Evolutionary conservation across 2,888 invertebrate genomes (phyloP).

Genomic region (Caenorhabditis parvicauda): DNA sequence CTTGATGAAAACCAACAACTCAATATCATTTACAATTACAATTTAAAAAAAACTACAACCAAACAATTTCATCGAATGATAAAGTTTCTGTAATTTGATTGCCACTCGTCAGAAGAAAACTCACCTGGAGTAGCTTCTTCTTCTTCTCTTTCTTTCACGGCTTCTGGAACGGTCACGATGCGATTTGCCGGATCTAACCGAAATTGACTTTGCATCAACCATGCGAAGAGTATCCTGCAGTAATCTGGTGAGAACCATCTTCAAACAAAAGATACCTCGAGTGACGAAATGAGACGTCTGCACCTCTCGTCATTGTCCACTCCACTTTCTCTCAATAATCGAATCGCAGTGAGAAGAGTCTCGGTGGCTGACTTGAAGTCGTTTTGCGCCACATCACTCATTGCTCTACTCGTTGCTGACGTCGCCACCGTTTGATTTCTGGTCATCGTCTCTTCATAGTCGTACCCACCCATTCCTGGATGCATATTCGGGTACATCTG

Average conservation of each 20-base stretch:
- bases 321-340: conserved; percentile 95
- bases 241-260: background rate
- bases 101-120: background rate
- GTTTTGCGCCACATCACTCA: conserved; percentile 67
- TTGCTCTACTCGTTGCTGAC: conserved; percentile 92
- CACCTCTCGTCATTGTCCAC: conserved; percentile 93
- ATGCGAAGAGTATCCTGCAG: conserved; percentile 89
- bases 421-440: conserved; percentile 80
- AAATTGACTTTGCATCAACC: conserved; percentile 80
- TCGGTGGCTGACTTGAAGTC: conserved; percentile 98
- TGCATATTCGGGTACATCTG: conserved; percentile 32
- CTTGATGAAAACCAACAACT: too few species aligned
- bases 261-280: conserved; percentile 71
- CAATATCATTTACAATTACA: too few species aligned
- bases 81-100: background rate
- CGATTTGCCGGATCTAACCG: conserved; percentile 10
- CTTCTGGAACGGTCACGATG: conserved; percentile 33
- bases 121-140: conserved; percentile 29
- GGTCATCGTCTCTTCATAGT: conserved; percentile 98
- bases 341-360: conserved; percentile 95
- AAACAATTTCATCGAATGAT: background rate
- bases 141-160: conserved; percentile 39
- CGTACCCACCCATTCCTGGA: conserved; percentile 73
- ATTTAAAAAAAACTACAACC: too few species aligned
- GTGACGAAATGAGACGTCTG: conserved; percentile 91